Base-by-base conservation (phyloP, 2,797 vertebrate species). In the Prunella strophiata region DNA sequence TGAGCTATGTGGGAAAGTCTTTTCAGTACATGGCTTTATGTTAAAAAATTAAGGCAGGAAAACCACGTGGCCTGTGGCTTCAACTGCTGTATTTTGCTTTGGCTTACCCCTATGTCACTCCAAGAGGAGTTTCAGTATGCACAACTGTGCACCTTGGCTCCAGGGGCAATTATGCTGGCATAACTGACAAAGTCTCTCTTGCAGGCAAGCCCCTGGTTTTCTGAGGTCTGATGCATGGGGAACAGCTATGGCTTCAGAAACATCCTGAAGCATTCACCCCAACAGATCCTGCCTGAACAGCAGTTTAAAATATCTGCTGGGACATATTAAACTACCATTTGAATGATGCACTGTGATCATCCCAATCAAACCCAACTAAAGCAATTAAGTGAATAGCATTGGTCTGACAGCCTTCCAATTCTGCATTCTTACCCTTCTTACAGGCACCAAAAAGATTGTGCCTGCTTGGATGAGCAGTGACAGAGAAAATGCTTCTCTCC, bases 91-190 rank as follows among this genome's bases (percentile, higher is more conserved):
- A 10, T 89, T 95, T 94, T 85, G 36, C 57, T 86, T 88, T 79
- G 71, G 66, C 43, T 76, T 76, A 17, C 4, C 7, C 7, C 66
- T 63, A 1, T 86, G 55, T 79, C 32, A 50, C 45, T 88, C 72
- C 54, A 81, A 66, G 63, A 84, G 58, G 34, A 65, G 26, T 67
- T 90, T 81, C 40, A 76, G 62, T 47, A 45, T 59, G 40, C 73
- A 72, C 76, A 91, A 73, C 89, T 93, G 76, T 75, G 79, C 40
- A 61, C 36, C 43, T 86, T 94, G 95, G 79, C 73, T 91, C 73
- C 82, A 68, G 68, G 40, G 36, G n/a, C 48, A 88, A 75, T 55
- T 42, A 6, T 13, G 20, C 29, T 55, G 42, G 19, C 58, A n/a
- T 17, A 34, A 62, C n/a, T 30, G 42, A 71, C 23, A 66, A 61